These are phyloP conservation scores for Theristicus caerulescens DNA, from an alignment of 2,113 vertebrate species.

Conservation along the genomic window DNA sequence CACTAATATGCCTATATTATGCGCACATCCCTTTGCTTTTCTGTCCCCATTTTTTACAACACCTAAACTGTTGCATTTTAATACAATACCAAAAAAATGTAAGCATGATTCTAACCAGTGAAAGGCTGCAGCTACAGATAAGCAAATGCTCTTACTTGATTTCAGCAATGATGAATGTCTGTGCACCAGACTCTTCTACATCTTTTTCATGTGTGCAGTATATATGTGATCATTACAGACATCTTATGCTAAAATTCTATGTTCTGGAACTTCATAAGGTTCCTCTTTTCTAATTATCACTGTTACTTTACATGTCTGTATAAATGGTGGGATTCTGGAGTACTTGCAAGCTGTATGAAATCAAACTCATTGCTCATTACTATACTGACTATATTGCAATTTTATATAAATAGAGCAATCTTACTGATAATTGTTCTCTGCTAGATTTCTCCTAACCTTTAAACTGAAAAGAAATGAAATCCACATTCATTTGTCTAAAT, in stretches of 20 bases:
- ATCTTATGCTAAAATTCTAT: not conserved
- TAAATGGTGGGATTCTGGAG: not conserved
- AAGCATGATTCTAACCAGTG: not conserved
- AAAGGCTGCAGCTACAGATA: not conserved
- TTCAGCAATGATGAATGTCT: not conserved
- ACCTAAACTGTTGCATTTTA: not conserved
- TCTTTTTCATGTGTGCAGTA: not conserved
- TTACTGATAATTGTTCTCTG: not conserved
- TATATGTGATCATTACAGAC: not conserved
- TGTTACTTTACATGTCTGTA: not conserved
- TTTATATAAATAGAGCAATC: not conserved
- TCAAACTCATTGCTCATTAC: not conserved
- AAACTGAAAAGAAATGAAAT: not conserved
- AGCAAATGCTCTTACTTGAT: not conserved
- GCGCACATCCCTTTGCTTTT: not conserved
- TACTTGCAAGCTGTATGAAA: not conserved
- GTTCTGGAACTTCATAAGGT: not conserved
- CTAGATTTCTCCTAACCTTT: not conserved
- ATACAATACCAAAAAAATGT: not conserved
- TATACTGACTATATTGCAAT: not conserved
- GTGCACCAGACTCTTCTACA: not conserved
- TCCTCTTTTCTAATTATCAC: not conserved
- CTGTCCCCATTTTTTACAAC: not conserved
- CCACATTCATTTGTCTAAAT: slow-evolving; percentile 25
- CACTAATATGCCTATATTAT: not conserved